Base-by-base conservation (phyloP, 2,113 vertebrate species). In the Casuarius casuarius region DNA sequence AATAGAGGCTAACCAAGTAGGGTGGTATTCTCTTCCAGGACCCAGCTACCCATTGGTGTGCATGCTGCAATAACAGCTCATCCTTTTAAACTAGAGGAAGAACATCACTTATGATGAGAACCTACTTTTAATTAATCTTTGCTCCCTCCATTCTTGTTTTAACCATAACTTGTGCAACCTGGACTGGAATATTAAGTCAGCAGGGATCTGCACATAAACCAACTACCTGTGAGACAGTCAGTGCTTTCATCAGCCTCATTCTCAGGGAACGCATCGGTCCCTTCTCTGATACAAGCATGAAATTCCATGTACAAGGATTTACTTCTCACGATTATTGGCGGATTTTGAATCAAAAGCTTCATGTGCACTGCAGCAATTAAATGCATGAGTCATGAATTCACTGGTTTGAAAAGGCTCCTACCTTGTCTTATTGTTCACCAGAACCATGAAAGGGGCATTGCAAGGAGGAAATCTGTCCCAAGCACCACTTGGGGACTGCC, bases 321-420 rank as follows among this genome's bases (percentile, higher is more conserved):
- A 59, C 46, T 63, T 59, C 71, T 73, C 54, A 62, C 10, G 2
- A 46, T 71, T 92, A 93, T 42, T 59, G 76, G 67, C 68, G 77
- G 80, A 42, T 89, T 95, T 84, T 62, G 18, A 92, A 80, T 29
- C 40, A 84, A 94, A 94, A 84, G 82, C 44, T 79, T 84, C 65
- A 87, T 42, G 42, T 40, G 80, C 84, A 81, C 28, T 92, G 54
- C 51, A 89, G 72, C 65, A 89, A 84, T 89, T 92, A 74, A 86
- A 80, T 8, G 28, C 11, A n/a, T 49, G 63, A 89, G 38, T 81
- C 83, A 63, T 0, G 22, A 65, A 56, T 70, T 75, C 29, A 49
- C 56, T 78, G 81, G 59, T 71, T 74, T 83, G 51, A 65, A 75
- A 93, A 84, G 29, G n/a, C 26, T 88, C 35, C 63, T 70, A 38